Percentiles rank a stretch among this genome's conserved stretches.
Conservation (phyloP, 2,888 invertebrate genomes). For the Panzeria rudis region DNA sequence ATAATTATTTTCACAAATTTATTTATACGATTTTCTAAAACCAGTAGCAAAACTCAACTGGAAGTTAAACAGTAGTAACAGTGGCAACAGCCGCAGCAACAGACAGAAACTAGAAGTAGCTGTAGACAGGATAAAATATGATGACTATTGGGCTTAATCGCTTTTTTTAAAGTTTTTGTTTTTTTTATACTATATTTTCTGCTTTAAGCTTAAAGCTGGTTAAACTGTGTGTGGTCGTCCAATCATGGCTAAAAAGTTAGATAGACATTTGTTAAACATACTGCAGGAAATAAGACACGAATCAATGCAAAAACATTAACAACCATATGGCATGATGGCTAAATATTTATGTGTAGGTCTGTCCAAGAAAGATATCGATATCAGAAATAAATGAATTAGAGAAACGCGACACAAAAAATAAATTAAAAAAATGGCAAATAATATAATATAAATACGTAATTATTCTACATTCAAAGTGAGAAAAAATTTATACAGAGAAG, state of each 20-base stretch:
- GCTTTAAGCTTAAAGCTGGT: conserved; percentile 46
- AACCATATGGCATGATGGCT: neutral
- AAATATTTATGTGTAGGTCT: conserved; percentile 46
- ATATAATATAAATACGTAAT: conserved; percentile 28
- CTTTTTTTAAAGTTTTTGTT: conserved; percentile 32
- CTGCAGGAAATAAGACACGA: conserved; percentile 27
- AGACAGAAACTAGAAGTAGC: neutral
- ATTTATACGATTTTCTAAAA: conserved; percentile 34
- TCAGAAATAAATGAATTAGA: conserved; percentile 14
- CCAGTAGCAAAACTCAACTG: conserved; percentile 58
- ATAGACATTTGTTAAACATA: conserved; percentile 29
- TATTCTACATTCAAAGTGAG: no score
- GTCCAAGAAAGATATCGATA: neutral
- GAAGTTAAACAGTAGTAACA: conserved; percentile 43
- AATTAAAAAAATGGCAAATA: conserved; percentile 18
- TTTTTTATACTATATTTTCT: neutral
- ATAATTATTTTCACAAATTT: conserved; percentile 45
- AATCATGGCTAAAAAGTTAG: conserved; percentile 42
- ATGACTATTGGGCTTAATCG: conserved; percentile 56
- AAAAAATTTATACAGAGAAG: no score
- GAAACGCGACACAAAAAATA: conserved; percentile 3
- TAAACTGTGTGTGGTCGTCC: conserved; percentile 68
- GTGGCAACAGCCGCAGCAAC: neutral
- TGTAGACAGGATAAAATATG: conserved; percentile 46
- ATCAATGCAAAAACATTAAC: conserved; percentile 22